Conservation (phyloP, 1,140 invertebrate genomes). For the Pachyrhynchus sulphureomaculatus region DNA sequence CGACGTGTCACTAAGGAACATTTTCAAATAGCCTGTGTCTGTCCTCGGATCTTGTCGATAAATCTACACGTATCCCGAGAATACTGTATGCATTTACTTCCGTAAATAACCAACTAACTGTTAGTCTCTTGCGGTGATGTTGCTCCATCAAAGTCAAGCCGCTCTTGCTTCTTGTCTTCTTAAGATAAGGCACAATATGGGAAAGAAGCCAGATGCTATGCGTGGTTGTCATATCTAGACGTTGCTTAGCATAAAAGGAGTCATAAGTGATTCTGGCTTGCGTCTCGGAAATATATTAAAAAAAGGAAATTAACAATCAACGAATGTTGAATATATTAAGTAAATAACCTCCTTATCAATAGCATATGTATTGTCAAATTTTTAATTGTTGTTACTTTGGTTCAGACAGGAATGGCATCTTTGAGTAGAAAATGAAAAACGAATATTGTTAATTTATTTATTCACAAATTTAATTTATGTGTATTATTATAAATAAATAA, state of each 20-base stretch:
- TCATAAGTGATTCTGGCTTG: neutral
- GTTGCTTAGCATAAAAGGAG: neutral
- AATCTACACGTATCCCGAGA: constrained; percentile 16
- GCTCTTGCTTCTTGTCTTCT: constrained; percentile 13
- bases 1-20: too few species aligned
- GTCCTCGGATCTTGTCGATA: constrained; percentile 9
- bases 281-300: neutral
- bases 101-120: constrained; percentile 13
- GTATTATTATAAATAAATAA: too few species aligned
- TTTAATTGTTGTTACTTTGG: too few species aligned
- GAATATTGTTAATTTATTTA: too few species aligned
- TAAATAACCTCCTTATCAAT: too few species aligned
- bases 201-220: constrained; percentile 9
- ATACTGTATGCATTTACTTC: constrained; percentile 12
- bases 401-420: too few species aligned
- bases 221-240: neutral
- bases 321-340: too few species aligned
- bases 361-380: too few species aligned
- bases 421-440: too few species aligned
- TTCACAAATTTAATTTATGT: too few species aligned
- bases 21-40: constrained; percentile 4
- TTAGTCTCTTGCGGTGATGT: constrained; percentile 19
- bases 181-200: constrained; percentile 17
- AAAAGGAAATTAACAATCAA: too few species aligned
- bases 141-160: constrained; percentile 11